phyloP scores from a whole-genome alignment of 2,113 vertebrate genomes.

The Zosterops lateralis region DNA sequence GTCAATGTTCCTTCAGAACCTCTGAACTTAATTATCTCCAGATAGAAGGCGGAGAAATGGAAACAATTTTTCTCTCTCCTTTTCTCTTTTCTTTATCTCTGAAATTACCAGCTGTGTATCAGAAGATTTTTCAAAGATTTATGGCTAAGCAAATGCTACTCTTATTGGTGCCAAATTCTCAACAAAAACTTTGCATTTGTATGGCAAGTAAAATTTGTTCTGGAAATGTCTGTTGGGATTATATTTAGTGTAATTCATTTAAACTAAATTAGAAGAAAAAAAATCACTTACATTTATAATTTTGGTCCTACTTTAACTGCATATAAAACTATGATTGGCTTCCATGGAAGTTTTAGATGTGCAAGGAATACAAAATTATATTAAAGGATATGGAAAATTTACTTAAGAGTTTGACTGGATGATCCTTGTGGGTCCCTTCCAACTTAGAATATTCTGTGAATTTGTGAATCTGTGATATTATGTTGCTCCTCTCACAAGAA shows the following conservation, averaged over 20 bases:
- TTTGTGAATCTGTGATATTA: not conserved
- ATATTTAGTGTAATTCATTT: not conserved
- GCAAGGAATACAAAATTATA: not conserved
- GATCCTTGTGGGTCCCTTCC: not conserved
- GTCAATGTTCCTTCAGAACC: constrained; percentile 1
- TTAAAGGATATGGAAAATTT: not conserved
- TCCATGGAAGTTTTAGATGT: not conserved
- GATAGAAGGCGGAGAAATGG: not conserved
- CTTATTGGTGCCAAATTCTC: not conserved
- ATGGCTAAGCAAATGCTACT: not conserved
- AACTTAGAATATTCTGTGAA: not conserved
- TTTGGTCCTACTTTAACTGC: not conserved
- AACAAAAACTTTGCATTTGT: not conserved
- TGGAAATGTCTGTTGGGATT: not conserved
- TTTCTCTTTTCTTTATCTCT: not conserved
- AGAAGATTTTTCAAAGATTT: constrained; percentile 11
- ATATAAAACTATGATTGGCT: not conserved
- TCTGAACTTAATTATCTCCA: constrained; percentile 48
- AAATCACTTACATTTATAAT: not conserved
- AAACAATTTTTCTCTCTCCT: not conserved
- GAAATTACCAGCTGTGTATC: constrained; percentile 12
- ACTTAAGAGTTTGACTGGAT: not conserved
- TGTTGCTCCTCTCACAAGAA: not conserved
- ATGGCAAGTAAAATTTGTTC: not conserved
- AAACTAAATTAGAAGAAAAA: not conserved